Base-by-base conservation (phyloP, 2,797 vertebrate species). In the Sebastes itinus region DNA sequence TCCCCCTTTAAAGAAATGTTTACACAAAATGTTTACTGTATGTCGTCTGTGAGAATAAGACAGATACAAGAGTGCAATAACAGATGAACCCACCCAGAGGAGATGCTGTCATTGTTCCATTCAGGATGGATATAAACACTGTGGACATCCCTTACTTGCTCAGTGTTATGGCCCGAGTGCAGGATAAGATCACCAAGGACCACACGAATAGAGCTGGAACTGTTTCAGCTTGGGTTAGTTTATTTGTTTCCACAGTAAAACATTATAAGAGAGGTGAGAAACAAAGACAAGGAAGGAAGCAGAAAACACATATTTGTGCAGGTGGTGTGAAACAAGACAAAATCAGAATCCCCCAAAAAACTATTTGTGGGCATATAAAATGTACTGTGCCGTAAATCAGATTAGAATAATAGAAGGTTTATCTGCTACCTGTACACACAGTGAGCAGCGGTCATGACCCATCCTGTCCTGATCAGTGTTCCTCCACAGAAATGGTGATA, bases 401-500 rank as follows among this genome's bases (percentile, higher is more conserved):
- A 61, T 55, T 42, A 30, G 6, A 42, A 54, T 7, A 8, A 71
- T 4, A 32, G n/a, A 46, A 20, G n/a, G 1, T 33, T 58, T 52
- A 62, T 65, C 13, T 59, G 20, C 27, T 64, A 96, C 97, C 69
- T 84, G 84, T 94, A 94, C 8, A 97, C 95, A n/a, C 96, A 97
- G 77, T 97, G 96, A 87, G 97, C 97, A 1, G 96, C 96, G 0
- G 96, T 98, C 96, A 97, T 83, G 64, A 97, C 97, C 96, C 97
- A 96, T 87, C 94, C 92, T 46, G 0, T 87, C 28, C 0, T 90
- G 88, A 97, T 88, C 87, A 98, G 95, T 66, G 95, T 94, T 42
- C 97, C 97, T 7, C 97, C 96, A 33, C 97, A 98, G 54, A 74
- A 80, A 67, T 88, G 95, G 85, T 97, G 97, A 79, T 92, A 33